A percentile compares a stretch with the other conserved stretches of the same genome.
Evolutionary conservation across 2,797 vertebrate genomes (phyloP).

Genomic region (Microcaecilia unicolor): DNA sequence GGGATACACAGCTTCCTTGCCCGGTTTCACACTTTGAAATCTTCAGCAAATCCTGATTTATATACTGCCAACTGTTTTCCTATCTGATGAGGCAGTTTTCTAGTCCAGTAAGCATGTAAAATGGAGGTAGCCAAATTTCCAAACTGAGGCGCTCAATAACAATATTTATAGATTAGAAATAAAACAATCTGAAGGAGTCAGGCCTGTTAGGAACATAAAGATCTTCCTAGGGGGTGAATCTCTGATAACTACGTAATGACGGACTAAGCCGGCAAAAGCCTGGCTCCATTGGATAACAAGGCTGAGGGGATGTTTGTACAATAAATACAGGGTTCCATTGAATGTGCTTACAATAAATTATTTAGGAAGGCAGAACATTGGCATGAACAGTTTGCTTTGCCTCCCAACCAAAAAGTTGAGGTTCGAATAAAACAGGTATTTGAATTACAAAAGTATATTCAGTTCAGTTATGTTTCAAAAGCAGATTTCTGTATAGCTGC

Average conservation of each 20-base stretch:
- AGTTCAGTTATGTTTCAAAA: too few species aligned
- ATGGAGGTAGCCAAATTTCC: slow-evolving; percentile 56
- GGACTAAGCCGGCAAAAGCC: slow-evolving; percentile 23
- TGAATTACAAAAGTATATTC: too few species aligned
- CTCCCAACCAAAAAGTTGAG: slow-evolving; percentile 8
- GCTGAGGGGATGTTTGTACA: slow-evolving; percentile 36
- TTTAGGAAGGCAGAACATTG: slow-evolving; percentile 19
- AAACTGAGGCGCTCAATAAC: slow-evolving; percentile 50
- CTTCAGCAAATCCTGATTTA: slow-evolving; percentile 54
- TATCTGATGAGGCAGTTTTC: slow-evolving; percentile 67
- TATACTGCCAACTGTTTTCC: slow-evolving; percentile 56
- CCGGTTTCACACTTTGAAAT: slow-evolving; percentile 61
- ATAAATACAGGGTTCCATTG: slow-evolving; percentile 34
- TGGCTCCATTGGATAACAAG: slow-evolving; percentile 24
- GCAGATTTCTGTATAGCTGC: too few species aligned
- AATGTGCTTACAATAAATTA: slow-evolving; percentile 39
- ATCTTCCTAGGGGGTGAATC: slow-evolving; percentile 39
- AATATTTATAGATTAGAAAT: slow-evolving; percentile 67
- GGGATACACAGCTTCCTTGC: slow-evolving; percentile 47
- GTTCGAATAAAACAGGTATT: slow-evolving; percentile 10
- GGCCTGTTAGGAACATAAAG: slow-evolving; percentile 46
- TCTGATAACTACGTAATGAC: slow-evolving; percentile 35
- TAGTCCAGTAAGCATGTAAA: slow-evolving; percentile 63
- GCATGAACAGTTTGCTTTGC: slow-evolving; percentile 19
- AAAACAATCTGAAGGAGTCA: slow-evolving; percentile 52